Evolutionary conservation across 1,140 invertebrate genomes (phyloP).

Genomic region (Melipona quadrifasciata): DNA sequence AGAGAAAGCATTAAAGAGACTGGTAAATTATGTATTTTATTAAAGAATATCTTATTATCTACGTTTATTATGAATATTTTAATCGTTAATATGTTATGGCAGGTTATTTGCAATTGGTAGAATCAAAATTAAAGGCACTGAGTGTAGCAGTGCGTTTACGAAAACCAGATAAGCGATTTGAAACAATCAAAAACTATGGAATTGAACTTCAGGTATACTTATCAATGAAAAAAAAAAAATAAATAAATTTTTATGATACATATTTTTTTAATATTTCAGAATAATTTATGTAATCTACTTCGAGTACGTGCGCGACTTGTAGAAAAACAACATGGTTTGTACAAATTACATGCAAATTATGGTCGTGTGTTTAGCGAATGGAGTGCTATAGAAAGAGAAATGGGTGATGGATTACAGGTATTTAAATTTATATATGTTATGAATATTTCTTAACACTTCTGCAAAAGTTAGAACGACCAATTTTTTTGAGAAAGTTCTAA

Average conservation of each 20-base stretch:
- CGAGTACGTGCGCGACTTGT: conserved; percentile 86
- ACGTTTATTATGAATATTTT: not conserved
- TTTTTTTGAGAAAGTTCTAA: not conserved
- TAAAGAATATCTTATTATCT: not conserved
- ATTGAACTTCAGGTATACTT: conserved; percentile 86
- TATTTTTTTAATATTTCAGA: conserved; percentile 66
- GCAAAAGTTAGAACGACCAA: not conserved
- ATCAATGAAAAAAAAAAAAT: not conserved
- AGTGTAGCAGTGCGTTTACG: conserved; percentile 89
- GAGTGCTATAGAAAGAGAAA: conserved; percentile 92
- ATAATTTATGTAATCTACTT: conserved; percentile 80
- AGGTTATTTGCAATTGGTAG: conserved; percentile 88
- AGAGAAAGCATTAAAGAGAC: conserved; percentile 88
- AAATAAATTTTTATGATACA: not conserved
- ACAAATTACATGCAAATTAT: conserved; percentile 91
- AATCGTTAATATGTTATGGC: conserved; percentile 64
- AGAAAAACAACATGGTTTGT: conserved; percentile 90
- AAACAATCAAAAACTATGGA: conserved; percentile 89
- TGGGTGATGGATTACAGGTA: conserved; percentile 90
- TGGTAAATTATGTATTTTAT: conserved; percentile 79
- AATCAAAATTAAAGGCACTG: conserved; percentile 89
- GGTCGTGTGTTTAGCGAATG: conserved; percentile 92
- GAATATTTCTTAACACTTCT: not conserved
- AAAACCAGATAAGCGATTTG: conserved; percentile 89
- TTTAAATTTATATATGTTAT: conserved; percentile 8